Evolutionary conservation across 2,113 vertebrate species (phyloP).

Genomic region (Hucho hucho): DNA sequence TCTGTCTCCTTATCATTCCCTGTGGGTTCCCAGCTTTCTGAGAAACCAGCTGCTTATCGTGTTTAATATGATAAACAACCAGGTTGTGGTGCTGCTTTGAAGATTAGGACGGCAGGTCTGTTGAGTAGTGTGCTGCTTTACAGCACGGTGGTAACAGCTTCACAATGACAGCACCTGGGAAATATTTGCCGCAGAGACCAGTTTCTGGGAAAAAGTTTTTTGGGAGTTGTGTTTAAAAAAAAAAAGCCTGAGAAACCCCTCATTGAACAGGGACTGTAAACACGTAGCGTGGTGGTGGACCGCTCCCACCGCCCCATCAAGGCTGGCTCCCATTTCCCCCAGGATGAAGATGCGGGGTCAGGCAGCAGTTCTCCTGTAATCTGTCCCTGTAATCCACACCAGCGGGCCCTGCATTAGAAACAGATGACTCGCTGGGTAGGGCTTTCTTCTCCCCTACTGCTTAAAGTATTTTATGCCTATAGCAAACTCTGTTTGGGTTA

Average conservation of each 20-base stretch:
- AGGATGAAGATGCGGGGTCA: slow-evolving; percentile 69
- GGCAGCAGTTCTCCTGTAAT: slow-evolving; percentile 59
- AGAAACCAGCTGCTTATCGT: slow-evolving; percentile 48
- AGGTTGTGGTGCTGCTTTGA: slow-evolving; percentile 44
- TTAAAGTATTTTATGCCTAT: slow-evolving; percentile 41
- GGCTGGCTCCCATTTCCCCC: slow-evolving; percentile 60
- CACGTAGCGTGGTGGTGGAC: slow-evolving; percentile 30
- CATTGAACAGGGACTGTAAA: slow-evolving; percentile 41
- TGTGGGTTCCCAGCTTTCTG: slow-evolving; percentile 14
- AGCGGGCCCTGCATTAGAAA: slow-evolving; percentile 71
- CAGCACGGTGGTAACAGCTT: slow-evolving; percentile 13
- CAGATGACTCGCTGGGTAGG: slow-evolving; percentile 70
- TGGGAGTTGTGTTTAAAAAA: slow-evolving; percentile 30
- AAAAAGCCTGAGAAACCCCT: slow-evolving; percentile 27
- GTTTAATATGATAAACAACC: slow-evolving; percentile 48
- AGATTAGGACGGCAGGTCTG: slow-evolving; percentile 30
- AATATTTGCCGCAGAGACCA: slow-evolving; percentile 35
- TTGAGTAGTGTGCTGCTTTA: slow-evolving; percentile 28
- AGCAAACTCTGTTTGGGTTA: slow-evolving; percentile 59
- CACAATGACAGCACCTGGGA: slow-evolving; percentile 40
- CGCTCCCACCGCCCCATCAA: slow-evolving; percentile 34
- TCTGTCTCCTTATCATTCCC: neutral
- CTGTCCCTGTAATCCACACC: slow-evolving; percentile 77
- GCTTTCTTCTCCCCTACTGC: slow-evolving; percentile 44
- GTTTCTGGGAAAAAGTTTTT: slow-evolving; percentile 15